phyloP scores from a whole-genome alignment of 1,140 invertebrate genomes.

The Ylistrum balloti region DNA sequence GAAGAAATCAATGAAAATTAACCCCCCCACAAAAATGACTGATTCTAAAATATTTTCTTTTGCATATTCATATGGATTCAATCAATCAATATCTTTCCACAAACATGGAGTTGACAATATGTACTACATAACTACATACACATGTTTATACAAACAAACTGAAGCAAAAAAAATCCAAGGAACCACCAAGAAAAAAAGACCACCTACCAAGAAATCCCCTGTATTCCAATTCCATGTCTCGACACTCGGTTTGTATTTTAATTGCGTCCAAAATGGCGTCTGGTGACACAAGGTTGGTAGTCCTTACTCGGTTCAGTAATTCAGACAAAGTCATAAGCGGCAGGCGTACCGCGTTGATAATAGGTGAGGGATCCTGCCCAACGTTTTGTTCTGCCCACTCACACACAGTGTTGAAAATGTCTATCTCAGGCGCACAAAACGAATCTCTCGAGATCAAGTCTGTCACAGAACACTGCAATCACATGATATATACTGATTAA shows the following conservation, averaged over 20 bases:
- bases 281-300: constrained; percentile 91
- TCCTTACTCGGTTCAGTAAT: constrained; percentile 93
- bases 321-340: constrained; percentile 94
- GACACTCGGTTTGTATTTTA: constrained; percentile 89
- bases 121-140: too few species aligned
- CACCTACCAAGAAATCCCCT: constrained; percentile 87
- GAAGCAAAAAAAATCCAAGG: too few species aligned
- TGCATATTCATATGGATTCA: too few species aligned
- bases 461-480: constrained; percentile 83
- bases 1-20: too few species aligned
- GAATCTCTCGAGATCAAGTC: constrained; percentile 95
- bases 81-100: too few species aligned
- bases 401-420: constrained; percentile 95
- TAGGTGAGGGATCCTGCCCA: constrained; percentile 84
- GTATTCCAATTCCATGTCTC: constrained; percentile 91
- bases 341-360: constrained; percentile 87
- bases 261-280: constrained; percentile 97
- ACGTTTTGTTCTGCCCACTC: constrained; percentile 92
- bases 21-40: too few species aligned
- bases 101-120: too few species aligned
- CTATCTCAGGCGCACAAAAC: constrained; percentile 97
- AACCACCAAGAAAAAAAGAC: too few species aligned
- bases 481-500: constrained; percentile 47
- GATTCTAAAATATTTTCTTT: too few species aligned
- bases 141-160: too few species aligned